phyloP scores from a whole-genome alignment of 1,140 invertebrate species.

The Drosophila kepulauana region DNA sequence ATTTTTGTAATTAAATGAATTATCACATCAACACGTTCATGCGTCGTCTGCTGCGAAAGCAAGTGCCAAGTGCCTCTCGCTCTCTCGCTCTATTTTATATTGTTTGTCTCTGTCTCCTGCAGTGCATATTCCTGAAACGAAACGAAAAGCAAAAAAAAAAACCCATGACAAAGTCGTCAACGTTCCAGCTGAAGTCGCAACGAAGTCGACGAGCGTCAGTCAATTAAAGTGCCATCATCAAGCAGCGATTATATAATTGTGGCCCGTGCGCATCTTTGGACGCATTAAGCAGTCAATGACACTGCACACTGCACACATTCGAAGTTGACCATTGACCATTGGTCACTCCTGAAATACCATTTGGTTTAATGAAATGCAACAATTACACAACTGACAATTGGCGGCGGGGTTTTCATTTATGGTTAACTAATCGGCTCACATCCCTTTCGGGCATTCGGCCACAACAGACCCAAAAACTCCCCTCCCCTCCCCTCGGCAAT shows the following conservation, averaged over 20 bases:
- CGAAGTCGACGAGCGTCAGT: slow-evolving; percentile 29
- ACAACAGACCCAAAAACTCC: not conserved
- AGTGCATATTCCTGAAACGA: slow-evolving; percentile 3
- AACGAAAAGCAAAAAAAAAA: slow-evolving; percentile 4
- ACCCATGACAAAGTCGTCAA: slow-evolving; percentile 21
- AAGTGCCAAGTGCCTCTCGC: not conserved
- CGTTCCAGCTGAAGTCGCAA: slow-evolving; percentile 20
- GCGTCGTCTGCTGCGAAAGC: slow-evolving; percentile 30
- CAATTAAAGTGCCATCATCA: slow-evolving; percentile 55
- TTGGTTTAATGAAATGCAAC: slow-evolving; percentile 31
- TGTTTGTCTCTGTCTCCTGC: not conserved
- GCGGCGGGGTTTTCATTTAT: not conserved
- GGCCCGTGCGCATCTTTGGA: slow-evolving; percentile 38
- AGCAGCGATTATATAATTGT: slow-evolving; percentile 49
- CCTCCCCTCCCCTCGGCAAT: not conserved
- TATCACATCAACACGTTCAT: slow-evolving; percentile 58
- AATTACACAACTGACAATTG: slow-evolving; percentile 33
- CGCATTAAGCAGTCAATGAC: slow-evolving; percentile 60
- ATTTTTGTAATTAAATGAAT: slow-evolving; percentile 59
- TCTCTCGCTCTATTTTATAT: slow-evolving; percentile 1
- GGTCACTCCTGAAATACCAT: slow-evolving; percentile 9
- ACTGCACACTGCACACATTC: slow-evolving; percentile 9
- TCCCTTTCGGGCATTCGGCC: not conserved
- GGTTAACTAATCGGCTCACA: slow-evolving; percentile 12
- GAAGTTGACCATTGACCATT: slow-evolving; percentile 6